These are phyloP conservation scores for Pseudoips prasinana DNA, from an alignment of 2,888 invertebrate genomes.

Conservation along the genomic window DNA sequence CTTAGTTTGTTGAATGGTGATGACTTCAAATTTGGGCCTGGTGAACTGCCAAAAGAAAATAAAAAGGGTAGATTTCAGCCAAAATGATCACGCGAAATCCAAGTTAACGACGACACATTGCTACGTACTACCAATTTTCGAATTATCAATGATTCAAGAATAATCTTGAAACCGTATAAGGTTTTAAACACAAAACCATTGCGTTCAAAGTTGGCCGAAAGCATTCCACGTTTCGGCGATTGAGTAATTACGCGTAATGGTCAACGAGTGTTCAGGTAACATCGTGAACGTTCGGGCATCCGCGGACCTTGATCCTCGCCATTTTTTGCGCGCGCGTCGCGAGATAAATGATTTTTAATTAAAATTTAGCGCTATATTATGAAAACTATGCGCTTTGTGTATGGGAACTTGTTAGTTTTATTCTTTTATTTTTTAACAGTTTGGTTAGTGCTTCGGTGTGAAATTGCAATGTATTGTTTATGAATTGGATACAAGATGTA, in stretches of 20 bases:
- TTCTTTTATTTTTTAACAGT: constrained; percentile 3
- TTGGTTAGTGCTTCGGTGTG: constrained; percentile 5
- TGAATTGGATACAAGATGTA: too few species aligned
- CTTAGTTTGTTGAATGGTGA: too few species aligned
- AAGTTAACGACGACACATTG: constrained; percentile 17
- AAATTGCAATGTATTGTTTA: constrained; percentile 6
- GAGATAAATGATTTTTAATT: constrained; percentile 64
- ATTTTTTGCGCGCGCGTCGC: constrained; percentile 53
- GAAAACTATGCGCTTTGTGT: constrained; percentile 56
- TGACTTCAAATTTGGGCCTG: too few species aligned
- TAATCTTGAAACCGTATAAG: constrained; percentile 32
- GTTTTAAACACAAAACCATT: constrained; percentile 35
- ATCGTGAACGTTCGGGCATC: constrained; percentile 52
- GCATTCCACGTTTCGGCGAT: constrained; percentile 55
- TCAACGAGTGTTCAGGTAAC: constrained; percentile 40
- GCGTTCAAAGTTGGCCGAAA: constrained; percentile 35
- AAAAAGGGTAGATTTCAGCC: constrained; percentile 19
- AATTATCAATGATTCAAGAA: constrained; percentile 38
- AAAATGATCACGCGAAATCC: constrained; percentile 19
- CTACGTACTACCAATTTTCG: constrained; percentile 30
- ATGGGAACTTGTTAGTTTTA: constrained; percentile 9
- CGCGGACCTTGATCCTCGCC: constrained; percentile 41
- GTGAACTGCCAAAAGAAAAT: constrained; percentile 11
- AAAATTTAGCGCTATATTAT: constrained; percentile 72
- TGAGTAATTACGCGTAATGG: constrained; percentile 64